Base-by-base conservation (phyloP, 2,888 invertebrate species). In the Sipha maydis region DNA sequence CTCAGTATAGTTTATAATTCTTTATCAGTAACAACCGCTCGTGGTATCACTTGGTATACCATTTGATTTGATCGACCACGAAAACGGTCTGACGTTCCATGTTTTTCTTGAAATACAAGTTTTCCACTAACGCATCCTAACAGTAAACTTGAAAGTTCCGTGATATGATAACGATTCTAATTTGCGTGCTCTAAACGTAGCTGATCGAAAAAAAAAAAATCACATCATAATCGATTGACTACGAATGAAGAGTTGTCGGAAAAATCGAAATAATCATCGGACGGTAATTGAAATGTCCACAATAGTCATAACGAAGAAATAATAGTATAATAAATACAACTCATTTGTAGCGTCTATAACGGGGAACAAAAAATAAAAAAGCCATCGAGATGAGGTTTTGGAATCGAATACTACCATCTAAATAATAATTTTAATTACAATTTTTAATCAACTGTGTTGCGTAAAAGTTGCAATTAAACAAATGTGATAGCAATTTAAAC, bases 391-490 rank as follows among this genome's bases (percentile, higher is more conserved):
- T 34, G 34, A 21, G 61, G 21, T 21, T 28, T 69, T 11, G 28
- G 7, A 69, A 69, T 69, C 25, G 69, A 69, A 69, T 28, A 3
- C 9, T 3, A 9, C 28, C 25, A 21, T 48, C 56, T 79, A n/a
- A 48, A 56, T 48, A 56, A 34, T 56, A 79, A 11, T 69, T 69
- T 38, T 31, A 80, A 80, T 31, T 67, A 80, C 38, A 14, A 41
- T 41, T 28, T 41, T 41, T 69, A 82, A 82, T 82, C 41, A 41
- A 82, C n/a, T 28, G 3, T 19, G 38, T 28, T 28, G 25, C 31
- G 54, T 21, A 48, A 41, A 77, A 78, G 31, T 41, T 38, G 67
- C n/a, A 41, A 41, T 82, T 67, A 69, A 82, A 82, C 67, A 38
- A 80, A 80, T 67, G 54, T 21, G 38, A 80, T 38, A 38, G 61